Percentiles rank a stretch among this genome's conserved stretches.
Evolutionary conservation across 2,888 invertebrate genomes (phyloP).

Genomic region (Scaptomyza parva): DNA sequence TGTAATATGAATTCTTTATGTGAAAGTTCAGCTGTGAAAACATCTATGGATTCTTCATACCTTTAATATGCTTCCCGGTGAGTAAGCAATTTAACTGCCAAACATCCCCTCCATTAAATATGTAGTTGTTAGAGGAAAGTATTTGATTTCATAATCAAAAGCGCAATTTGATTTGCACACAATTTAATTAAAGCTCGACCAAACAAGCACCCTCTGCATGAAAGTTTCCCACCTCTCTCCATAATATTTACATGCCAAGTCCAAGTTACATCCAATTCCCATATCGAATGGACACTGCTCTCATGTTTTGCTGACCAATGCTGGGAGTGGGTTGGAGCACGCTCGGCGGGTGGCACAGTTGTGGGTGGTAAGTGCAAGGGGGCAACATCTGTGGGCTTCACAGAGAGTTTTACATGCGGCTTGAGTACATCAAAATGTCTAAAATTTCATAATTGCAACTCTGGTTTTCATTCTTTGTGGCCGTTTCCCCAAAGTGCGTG

Average conservation of each 20-base stretch:
- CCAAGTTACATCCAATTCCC: constrained; percentile 31
- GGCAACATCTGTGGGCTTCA: constrained; percentile 46
- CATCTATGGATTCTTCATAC: too few relatives aligned
- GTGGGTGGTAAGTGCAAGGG: constrained; percentile 2
- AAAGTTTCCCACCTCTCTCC: neutral
- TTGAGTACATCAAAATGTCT: constrained; percentile 74
- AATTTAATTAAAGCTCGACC: constrained; percentile 54
- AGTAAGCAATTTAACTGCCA: neutral
- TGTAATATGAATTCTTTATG: neutral
- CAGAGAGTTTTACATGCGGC: constrained; percentile 47
- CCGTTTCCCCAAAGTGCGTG: constrained; percentile 27
- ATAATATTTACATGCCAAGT: constrained; percentile 5
- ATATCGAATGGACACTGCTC: constrained; percentile 34
- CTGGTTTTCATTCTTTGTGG: constrained; percentile 30
- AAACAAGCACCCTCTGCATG: constrained; percentile 23
- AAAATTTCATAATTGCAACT: constrained; percentile 80
- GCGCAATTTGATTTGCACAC: constrained; percentile 60
- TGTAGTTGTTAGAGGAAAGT: constrained; percentile 24
- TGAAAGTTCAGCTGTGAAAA: too few relatives aligned
- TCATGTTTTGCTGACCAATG: constrained; percentile 35
- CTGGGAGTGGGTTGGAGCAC: neutral
- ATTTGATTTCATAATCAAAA: constrained; percentile 64
- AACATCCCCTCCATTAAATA: neutral
- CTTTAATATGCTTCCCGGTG: neutral
- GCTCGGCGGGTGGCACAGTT: neutral